Percentiles rank a stretch among this genome's conserved stretches.
Evolutionary conservation across 2,113 vertebrate genomes (phyloP).

Genomic region (Xiphophorus maculatus): DNA sequence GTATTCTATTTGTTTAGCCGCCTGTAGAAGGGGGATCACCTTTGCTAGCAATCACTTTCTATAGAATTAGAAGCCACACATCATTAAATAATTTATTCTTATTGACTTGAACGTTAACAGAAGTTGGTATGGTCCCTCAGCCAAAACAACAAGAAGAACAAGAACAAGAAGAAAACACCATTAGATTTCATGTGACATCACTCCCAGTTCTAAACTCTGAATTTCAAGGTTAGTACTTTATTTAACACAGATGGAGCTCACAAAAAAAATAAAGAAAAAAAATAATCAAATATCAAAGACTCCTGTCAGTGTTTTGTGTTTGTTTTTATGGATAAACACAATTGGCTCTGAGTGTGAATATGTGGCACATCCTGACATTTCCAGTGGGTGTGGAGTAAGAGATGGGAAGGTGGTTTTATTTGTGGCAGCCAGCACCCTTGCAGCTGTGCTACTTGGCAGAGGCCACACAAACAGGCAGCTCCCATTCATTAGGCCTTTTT

Average conservation of each 20-base stretch:
- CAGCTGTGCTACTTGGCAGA: constrained; percentile 77
- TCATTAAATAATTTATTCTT: not conserved
- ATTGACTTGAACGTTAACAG: not conserved
- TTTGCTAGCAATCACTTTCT: not conserved
- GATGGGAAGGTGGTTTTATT: constrained; percentile 40
- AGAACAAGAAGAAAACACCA: not conserved
- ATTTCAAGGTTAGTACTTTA: too few relatives aligned
- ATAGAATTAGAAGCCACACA: not conserved
- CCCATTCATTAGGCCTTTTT: constrained; percentile 79
- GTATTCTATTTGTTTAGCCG: not conserved
- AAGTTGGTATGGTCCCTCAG: not conserved
- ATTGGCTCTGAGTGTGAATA: constrained; percentile 39
- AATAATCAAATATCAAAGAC: not conserved
- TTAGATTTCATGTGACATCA: not conserved
- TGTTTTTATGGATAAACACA: constrained; percentile 51
- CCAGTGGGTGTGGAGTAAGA: constrained; percentile 27
- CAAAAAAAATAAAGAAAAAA: not conserved
- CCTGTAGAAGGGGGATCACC: not conserved
- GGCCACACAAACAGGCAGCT: constrained; percentile 73
- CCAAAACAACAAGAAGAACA: too few relatives aligned
- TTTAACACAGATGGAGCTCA: constrained; percentile 25
- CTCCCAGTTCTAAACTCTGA: not conserved
- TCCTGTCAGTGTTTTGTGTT: constrained; percentile 11
- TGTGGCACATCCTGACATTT: constrained; percentile 47
- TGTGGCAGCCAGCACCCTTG: constrained; percentile 62